phyloP scores from a whole-genome alignment of 2,797 vertebrate species.

The Botia almorhae region DNA sequence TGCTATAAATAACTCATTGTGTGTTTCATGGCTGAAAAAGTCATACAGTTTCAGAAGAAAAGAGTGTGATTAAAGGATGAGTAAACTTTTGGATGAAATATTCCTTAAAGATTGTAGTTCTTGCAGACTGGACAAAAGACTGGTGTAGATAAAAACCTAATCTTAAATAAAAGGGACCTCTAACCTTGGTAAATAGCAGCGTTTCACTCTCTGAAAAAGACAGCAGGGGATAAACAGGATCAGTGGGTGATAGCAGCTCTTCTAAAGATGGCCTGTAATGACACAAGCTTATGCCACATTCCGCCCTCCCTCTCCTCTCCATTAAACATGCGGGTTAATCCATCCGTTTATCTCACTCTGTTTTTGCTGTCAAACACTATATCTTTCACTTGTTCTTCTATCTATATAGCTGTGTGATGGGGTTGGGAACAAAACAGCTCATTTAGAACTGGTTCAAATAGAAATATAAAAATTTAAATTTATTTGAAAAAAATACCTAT shows the following conservation, averaged over 20 bases:
- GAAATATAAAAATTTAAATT: background rate
- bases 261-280: conserved; percentile 78
- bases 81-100: background rate
- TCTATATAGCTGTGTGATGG: conserved; percentile 55
- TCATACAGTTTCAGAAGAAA: no score
- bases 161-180: conserved; percentile 52
- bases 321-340: conserved; percentile 81
- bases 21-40: background rate
- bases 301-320: conserved; percentile 67
- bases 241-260: conserved; percentile 74
- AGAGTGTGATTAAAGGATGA: background rate
- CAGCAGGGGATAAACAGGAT: conserved; percentile 81
- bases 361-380: conserved; percentile 49
- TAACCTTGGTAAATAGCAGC: conserved; percentile 38
- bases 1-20: background rate
- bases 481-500: no score
- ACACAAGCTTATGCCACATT: conserved; percentile 69
- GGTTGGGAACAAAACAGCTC: background rate
- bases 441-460: background rate
- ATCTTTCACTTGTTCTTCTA: conserved; percentile 63
- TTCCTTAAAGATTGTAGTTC: conserved; percentile 18
- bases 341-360: conserved; percentile 49
- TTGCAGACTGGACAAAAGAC: conserved; percentile 10
- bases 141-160: conserved; percentile 24
- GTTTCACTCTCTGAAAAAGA: conserved; percentile 24